phyloP scores from a whole-genome alignment of 2,888 invertebrate genomes.

The Syrphus vitripennis region DNA sequence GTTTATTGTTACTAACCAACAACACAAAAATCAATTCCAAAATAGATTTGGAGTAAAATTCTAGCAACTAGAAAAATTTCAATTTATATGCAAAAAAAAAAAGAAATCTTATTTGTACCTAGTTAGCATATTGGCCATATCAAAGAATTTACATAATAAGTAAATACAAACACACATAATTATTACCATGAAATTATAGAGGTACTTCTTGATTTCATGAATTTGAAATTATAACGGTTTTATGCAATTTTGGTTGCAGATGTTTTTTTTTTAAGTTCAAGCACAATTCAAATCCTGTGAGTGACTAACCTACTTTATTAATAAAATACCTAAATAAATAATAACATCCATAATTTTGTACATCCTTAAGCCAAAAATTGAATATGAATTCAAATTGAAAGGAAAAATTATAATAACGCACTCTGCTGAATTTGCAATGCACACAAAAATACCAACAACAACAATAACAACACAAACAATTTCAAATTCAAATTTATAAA shows the following conservation, averaged over 20 bases:
- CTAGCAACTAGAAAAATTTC: background rate
- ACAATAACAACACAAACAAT: background rate
- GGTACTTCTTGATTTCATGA: background rate
- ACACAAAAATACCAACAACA: background rate
- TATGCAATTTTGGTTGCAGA: background rate
- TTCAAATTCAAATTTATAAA: constrained; percentile 1
- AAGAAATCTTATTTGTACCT: background rate
- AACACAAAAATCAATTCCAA: background rate
- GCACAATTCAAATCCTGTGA: background rate
- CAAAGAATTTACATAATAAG: background rate
- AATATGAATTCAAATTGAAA: background rate
- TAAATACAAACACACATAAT: background rate
- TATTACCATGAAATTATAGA: background rate
- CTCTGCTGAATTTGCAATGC: background rate
- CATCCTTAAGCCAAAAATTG: background rate
- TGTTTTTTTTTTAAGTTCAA: background rate
- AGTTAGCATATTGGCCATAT: background rate
- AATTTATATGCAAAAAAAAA: background rate
- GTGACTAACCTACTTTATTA: background rate
- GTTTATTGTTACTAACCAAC: background rate
- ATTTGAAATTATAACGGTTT: background rate
- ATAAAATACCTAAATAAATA: background rate
- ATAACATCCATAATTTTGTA: background rate
- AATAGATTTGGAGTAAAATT: background rate
- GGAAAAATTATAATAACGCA: background rate